Evolutionary conservation across 2,888 invertebrate genomes (phyloP), one percentile per base, ranked within the genome.

Genomic region (Nipponacmea schrenckii): DNA sequence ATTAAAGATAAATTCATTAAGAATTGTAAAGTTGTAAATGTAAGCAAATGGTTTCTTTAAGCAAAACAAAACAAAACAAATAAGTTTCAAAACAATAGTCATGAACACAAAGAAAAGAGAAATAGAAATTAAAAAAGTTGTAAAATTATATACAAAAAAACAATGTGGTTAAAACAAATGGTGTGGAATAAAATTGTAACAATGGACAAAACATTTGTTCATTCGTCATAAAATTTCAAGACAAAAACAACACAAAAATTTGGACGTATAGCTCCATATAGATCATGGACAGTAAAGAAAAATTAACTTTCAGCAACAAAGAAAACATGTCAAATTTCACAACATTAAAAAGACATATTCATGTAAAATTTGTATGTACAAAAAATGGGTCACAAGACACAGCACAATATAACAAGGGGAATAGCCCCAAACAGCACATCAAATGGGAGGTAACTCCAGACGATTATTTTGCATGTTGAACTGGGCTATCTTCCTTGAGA

Each of bases 391-490:
- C 56, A 56, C 56, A 56, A 24, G 56, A 56, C 56, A 56, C 56
- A 56, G 56, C 56, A 56, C 56, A 56, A 56, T 39, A 39, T 56
- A 56, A 56, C 56, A 56, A 56, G 56, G 56, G 56, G 56, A 56
- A 56, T 56, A 56, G 24, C 56, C 56, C 56, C 56, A 56, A 24
- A 56, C 56, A 56, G 56, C 56, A 56, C 56, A 56, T 56, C 56
- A 56, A 39, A 56, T 56, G 56, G 56, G 56, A 56, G 56, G 56
- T 24, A 56, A 56, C 56, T 56, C 56, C 56, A 56, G 56, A 39
- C 39, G 39, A 56, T 56, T 56, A 56, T 24, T 56, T 56, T 56
- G 56, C 56, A 56, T 56, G 56, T 20, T 56, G 2, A 56, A 56
- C 56, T 56, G 56, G 56, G 56, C 20, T 56, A 56, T 20, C 56